Evolutionary conservation across 2,797 vertebrate species (phyloP), one percentile per base, ranked within the genome.

Genomic region (Austrolebias charrua): DNA sequence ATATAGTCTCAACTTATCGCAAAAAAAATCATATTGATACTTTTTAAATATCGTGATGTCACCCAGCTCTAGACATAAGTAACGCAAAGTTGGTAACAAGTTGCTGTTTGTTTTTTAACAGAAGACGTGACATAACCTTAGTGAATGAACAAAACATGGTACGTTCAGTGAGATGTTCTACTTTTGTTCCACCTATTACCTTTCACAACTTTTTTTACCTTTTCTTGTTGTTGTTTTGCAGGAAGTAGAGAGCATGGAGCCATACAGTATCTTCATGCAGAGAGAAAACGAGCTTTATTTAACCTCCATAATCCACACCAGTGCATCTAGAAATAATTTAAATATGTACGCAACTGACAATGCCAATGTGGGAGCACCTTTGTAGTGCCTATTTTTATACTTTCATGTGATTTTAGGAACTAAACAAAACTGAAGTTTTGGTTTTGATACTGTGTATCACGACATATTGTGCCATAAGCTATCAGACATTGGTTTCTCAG

Each of bases 251-350:
- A 35, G 19, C 16, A 29, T 13, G 16, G 62, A 65, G 5, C 53
- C 24, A 5, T 31, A 56, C 53, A 10, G 12, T 1, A n/a, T 50
- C 33, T 48, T 43, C 45, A 19, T 48, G 31, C 45, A 59, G 31
- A 47, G 8, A 40, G 53, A 65, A 7, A 49, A 31, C 2, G 33
- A 6, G 7, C 16, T 56, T 19, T 56, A 65, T 50, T 49, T 53
- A 19, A 42, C 50, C 15, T 33, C 35, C 1, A 2, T 18, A 15
- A 40, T 31, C 11, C 45, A 50, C 45, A 56, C 28, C 42, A 40
- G 31, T 33, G 7, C 20, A 48, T 31, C 53, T 40, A 19, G 2
- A 28, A n/a, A 42, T 20, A 31, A 42, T 31, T n/a, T n/a, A 28
- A 28, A 55, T 9, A 9, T 28, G 10, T 13, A n/a, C 5, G 14